Evolutionary conservation across 2,113 vertebrate genomes (phyloP).

Genomic region (Toxotes jaculatrix): DNA sequence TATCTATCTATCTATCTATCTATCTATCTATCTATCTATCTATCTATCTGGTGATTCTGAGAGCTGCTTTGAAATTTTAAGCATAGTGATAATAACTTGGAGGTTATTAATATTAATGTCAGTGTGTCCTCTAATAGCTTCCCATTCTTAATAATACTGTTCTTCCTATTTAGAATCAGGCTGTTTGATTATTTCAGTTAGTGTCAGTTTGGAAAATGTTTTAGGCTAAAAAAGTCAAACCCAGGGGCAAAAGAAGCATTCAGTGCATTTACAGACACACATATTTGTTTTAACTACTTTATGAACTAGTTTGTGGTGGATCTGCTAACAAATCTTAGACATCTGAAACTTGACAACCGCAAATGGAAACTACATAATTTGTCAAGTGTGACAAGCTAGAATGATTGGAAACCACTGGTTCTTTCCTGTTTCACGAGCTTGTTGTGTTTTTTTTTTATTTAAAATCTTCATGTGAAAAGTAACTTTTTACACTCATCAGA

Average conservation of each 20-base stretch:
- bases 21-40: constrained; percentile 39
- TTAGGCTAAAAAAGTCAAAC: too few species aligned
- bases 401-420: too few species aligned
- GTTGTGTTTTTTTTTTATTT: too few species aligned
- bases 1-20: constrained; percentile 29
- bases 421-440: too few species aligned
- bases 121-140: background rate
- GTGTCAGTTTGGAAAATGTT: background rate
- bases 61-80: too few species aligned
- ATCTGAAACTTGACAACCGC: background rate
- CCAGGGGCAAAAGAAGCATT: too few species aligned
- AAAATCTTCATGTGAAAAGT: background rate
- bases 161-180: too few species aligned
- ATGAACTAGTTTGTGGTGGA: background rate
- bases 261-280: too few species aligned
- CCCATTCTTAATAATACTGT: too few species aligned
- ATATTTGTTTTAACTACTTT: background rate
- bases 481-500: background rate
- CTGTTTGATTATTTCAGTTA: background rate
- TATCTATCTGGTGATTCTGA: background rate
- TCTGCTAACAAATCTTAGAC: background rate
- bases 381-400: too few species aligned
- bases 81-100: too few species aligned
- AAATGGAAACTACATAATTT: too few species aligned
- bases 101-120: background rate